Evolutionary conservation across 2,888 invertebrate species (phyloP), one percentile per base, ranked within the genome.

Genomic region (Zhengitettix transpicula): DNA sequence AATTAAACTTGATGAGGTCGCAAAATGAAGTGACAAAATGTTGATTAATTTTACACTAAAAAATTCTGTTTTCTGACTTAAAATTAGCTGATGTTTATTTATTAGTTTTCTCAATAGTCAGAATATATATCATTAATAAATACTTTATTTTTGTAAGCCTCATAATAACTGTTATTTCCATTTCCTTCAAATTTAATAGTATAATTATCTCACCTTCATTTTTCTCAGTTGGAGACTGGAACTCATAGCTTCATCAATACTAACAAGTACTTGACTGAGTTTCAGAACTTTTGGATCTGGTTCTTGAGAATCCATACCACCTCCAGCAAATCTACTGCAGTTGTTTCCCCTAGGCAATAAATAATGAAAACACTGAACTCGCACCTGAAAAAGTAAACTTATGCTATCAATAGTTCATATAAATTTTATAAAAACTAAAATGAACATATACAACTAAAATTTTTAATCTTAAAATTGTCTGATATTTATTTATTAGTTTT

Each of bases 351-450:
- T 73, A 7, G 85, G 82, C 61, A 82, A 79, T 65, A 97, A 77
- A 75, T 93, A 94, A 76, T 92, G 92, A 77, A 97, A 96, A 74
- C 96, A 97, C 71, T 95, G 94, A 53, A 97, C 94, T 61, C 95
- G 81, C 62, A 89, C 82, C 85, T 85, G 67, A 58, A 77, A 73
- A 64, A 72, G 2, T 28, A 28, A 28, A 28, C 28, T 28, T 7
- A 2, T 28, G 47, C 47, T 47, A 14, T 8, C n/a, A 47, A 47
- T 47, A n/a, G 47, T 47, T 14, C 47, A 47, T n/a, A 28, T 28
- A 2, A 28, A 28, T 7, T n/a, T n/a, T n/a, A 28, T 28, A 2
- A 28, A 28, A 28, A 28, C 3, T 28, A 28, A 28, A 28, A 28
- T 5, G 28, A 7, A 5, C 28, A 28, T 5, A 7, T 28, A 28